Evolutionary conservation across 1,140 invertebrate genomes (phyloP), one percentile per base, ranked within the genome.

Genomic region (Leptinotarsa defecta): DNA sequence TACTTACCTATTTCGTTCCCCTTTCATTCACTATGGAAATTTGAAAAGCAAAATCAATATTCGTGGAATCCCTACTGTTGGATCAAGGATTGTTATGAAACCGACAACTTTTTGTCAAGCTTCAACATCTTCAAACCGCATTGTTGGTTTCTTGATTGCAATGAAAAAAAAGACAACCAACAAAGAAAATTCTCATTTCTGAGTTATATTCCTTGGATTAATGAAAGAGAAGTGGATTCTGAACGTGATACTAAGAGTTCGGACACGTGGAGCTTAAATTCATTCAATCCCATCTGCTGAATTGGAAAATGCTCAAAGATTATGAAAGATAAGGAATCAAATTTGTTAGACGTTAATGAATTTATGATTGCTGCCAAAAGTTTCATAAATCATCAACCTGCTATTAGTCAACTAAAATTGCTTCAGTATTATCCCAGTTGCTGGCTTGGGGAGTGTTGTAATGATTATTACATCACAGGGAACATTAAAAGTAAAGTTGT

Each of bases 391-490:
- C 13, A 6, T 22, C 64, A 67, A 67, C n/a, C 22, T 67, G 22
- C 22, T 5, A 17, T 22, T 67, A 22, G 13, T 67, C n/a, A 67
- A 17, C 3, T 67, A 1, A 24, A 24, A 17, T 67, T 22, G 17
- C 27, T 34, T 20, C 20, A 67, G 27, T 20, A 20, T 67, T 76
- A 75, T 70, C 75, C 75, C 4, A 75, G 73, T 65, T 79, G 78
- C 20, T 64, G 48, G 13, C 13, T 70, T 13, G 73, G 52, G 24
- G 78, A 79, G 24, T 79, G 78, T 67, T 79, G 78, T 68, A 75
- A 77, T 63, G 62, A 75, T 20, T 48, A 75, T 63, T 75, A 71
- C 70, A 79, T 79, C 15, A 49, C 74, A 20, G 76, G 71, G 19
- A 65, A 74, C 17, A 73, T 48, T 71, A 13, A 24, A 13, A 71